Evolutionary conservation across 1,140 invertebrate genomes (phyloP), one percentile per base, ranked within the genome.

Genomic region (Drosophila bipectinata): DNA sequence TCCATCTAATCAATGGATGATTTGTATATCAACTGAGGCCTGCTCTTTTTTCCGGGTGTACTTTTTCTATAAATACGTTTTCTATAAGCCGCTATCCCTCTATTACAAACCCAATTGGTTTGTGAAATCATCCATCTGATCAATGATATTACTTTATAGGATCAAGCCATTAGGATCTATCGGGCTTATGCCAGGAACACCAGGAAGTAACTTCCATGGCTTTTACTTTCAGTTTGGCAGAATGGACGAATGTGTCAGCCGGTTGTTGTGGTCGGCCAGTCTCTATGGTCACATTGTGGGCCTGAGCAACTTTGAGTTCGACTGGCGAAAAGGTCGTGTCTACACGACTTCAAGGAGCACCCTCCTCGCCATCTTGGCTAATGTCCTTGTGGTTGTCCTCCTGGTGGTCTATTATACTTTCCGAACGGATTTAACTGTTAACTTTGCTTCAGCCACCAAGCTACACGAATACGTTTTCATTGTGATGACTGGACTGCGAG

Each of bases 271-370:
- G 30, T 8, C 67, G n/a, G n/a, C 67, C 1, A 67, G 14, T 8
- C 10, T 52, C 3, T 63, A 63, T 37, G 12, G 34, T 2, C 58
- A 54, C 1, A 0, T 63, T 0, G 52, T 39, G 1, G 72, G 71
- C 5, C 6, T 73, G 4, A 34, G 30, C 4, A 73, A 73, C 39
- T 73, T 73, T n/a, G 58, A 73, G 10, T n/a, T 73, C 4, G 45
- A 73, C 34, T 49, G 34, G 21, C n/a, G 6, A n/a, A 73, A 49
- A 5, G 71, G 71, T 7, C 58, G 52, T 0, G 45, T 52, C 1
- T 37, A 15, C 10, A 39, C 14, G 0, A 28, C 52, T 3, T 3
- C 8, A 15, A 44, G 30, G 15, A 49, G 39, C 6, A 63, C 37
- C 4, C 3, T 72, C 0, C 55, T 41, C 24, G 39, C 51, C n/a